Evolutionary conservation across 2,888 invertebrate genomes (phyloP).

Genomic region (Cynaeus angustus): DNA sequence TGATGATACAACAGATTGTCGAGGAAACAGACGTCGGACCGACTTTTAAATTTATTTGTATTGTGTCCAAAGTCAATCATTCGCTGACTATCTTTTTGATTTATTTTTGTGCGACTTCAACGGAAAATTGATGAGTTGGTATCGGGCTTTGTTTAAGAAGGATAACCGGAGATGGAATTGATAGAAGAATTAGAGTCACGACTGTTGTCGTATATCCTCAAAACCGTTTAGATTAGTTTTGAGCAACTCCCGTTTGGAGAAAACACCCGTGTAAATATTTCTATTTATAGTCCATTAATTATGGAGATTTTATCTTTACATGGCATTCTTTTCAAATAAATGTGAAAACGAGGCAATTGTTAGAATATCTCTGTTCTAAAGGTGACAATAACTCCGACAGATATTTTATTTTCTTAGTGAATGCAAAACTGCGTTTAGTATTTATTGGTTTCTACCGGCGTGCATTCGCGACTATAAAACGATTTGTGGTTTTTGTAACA

Average conservation of each 20-base stretch:
- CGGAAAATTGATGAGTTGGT: constrained; percentile 35
- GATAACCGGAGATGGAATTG: constrained; percentile 8
- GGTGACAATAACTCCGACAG: constrained; percentile 40
- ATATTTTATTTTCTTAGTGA: constrained; percentile 54
- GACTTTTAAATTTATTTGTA: constrained; percentile 50
- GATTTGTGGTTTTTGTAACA: constrained; percentile 69
- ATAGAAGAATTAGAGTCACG: too few species aligned
- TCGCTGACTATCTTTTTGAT: constrained; percentile 50
- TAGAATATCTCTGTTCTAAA: constrained; percentile 12
- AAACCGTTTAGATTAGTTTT: too few species aligned
- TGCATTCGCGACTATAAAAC: constrained; percentile 65
- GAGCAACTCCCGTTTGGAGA: too few species aligned
- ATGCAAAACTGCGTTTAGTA: constrained; percentile 62
- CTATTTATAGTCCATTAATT: neutral
- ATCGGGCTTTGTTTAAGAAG: constrained; percentile 20
- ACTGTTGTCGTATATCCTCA: too few species aligned
- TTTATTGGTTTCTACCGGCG: constrained; percentile 67
- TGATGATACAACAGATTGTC: constrained; percentile 47
- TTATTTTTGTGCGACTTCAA: constrained; percentile 41
- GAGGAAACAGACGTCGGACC: constrained; percentile 41
- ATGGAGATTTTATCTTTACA: neutral
- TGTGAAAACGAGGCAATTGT: constrained; percentile 2
- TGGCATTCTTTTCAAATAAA: neutral
- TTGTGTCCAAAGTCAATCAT: constrained; percentile 52
- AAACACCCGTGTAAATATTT: too few species aligned